Conservation (phyloP, 2,888 invertebrate genomes). For the Chrysina gloriosa region DNA sequence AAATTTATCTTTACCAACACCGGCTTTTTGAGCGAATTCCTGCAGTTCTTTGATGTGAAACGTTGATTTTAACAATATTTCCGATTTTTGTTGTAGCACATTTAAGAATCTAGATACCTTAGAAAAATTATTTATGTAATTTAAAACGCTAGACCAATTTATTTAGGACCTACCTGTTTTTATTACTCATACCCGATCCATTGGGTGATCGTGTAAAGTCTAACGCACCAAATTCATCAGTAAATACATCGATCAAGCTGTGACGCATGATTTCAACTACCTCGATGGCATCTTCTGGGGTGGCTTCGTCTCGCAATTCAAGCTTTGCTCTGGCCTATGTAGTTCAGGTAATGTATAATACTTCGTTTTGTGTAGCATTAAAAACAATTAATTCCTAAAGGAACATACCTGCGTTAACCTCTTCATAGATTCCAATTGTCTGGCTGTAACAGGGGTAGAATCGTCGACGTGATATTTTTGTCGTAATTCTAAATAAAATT, state of each 20-base stretch:
- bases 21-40: constrained; percentile 75
- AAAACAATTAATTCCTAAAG: not conserved
- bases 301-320: constrained; percentile 86
- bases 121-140: constrained; percentile 50
- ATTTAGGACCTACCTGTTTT: constrained; percentile 66
- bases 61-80: constrained; percentile 67
- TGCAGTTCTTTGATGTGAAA: constrained; percentile 83
- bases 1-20: constrained; percentile 74
- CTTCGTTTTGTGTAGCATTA: not conserved
- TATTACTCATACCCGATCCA: constrained; percentile 79
- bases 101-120: constrained; percentile 80
- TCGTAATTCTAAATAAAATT: constrained; percentile 85
- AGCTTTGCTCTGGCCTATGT: constrained; percentile 85
- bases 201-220: constrained; percentile 76
- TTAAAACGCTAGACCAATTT: not conserved
- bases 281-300: constrained; percentile 83
- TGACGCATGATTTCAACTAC: constrained; percentile 86
- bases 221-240: constrained; percentile 76
- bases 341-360: constrained; percentile 18
- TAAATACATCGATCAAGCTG: constrained; percentile 81
- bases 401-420: constrained; percentile 77
- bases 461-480: constrained; percentile 74
- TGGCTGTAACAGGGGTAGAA: constrained; percentile 84
- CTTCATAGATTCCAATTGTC: constrained; percentile 91
- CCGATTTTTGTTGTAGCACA: constrained; percentile 74